Evolutionary conservation across 2,797 vertebrate genomes (phyloP).

Genomic region (Rhabdophis nuchalis): DNA sequence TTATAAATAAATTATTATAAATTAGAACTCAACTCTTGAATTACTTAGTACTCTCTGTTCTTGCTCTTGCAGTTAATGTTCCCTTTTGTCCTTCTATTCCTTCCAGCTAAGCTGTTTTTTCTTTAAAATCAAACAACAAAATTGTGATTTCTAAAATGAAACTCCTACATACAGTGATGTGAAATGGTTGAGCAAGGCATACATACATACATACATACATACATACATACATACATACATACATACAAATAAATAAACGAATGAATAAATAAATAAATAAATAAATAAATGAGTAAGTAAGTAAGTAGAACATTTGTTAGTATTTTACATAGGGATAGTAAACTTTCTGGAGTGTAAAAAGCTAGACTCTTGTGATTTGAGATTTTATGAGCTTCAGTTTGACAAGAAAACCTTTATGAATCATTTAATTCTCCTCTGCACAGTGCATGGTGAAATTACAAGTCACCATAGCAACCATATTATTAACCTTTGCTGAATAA

Average conservation of each 20-base stretch:
- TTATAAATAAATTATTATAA: conserved; percentile 41
- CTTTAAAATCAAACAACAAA: conserved; percentile 34
- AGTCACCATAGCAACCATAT: conserved; percentile 54
- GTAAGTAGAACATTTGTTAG: neutral
- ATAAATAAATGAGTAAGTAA: neutral
- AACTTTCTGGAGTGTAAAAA: neutral
- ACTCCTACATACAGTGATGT: neutral
- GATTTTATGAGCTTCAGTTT: conserved; percentile 15
- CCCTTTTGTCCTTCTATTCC: conserved; percentile 43
- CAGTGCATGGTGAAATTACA: conserved; percentile 27
- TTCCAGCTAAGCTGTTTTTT: conserved; percentile 29
- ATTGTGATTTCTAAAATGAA: conserved; percentile 42
- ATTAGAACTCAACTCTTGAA: conserved; percentile 53
- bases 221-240: too few species aligned
- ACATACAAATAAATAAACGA: too few species aligned
- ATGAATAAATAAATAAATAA: neutral
- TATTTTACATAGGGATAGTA: neutral
- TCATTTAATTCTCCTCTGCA: conserved; percentile 9
- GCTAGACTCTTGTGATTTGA: conserved; percentile 7
- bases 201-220: too few species aligned
- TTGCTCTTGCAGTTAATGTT: conserved; percentile 34
- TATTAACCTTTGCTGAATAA: conserved; percentile 29
- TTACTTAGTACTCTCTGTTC: conserved; percentile 9
- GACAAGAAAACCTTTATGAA: neutral
- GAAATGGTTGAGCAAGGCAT: neutral